phyloP scores from a whole-genome alignment of 2,888 invertebrate genomes.

The Prionchulus punctatus region DNA sequence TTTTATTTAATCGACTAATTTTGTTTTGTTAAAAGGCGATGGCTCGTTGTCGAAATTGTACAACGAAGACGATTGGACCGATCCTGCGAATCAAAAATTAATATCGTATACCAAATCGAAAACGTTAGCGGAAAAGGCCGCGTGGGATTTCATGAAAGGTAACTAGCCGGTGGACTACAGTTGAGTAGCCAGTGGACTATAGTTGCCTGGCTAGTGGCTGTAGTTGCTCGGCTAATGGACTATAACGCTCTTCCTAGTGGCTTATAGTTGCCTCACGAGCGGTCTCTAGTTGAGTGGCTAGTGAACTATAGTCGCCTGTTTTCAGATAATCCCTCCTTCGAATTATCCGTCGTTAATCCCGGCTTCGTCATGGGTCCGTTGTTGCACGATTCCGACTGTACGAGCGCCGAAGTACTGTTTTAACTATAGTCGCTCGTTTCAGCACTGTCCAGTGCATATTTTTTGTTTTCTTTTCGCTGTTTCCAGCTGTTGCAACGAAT shows the following conservation, averaged over 20 bases:
- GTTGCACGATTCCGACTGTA: conserved; percentile 12
- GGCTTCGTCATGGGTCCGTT: conserved; percentile 37
- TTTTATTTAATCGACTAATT: no score
- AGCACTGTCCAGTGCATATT: not conserved
- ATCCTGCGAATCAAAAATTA: conserved; percentile 17
- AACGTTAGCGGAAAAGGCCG: conserved; percentile 41
- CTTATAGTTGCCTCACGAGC: no score
- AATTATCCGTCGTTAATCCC: conserved; percentile 37
- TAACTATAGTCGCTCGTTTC: no score
- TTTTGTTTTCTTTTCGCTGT: not conserved
- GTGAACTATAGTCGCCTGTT: conserved; percentile 15
- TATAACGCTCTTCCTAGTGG: no score
- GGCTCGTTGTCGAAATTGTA: no score
- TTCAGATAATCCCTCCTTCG: conserved; percentile 21
- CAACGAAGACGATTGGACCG: conserved; percentile 36
- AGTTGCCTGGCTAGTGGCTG: no score
- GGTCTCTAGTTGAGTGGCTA: no score
- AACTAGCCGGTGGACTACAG: no score
- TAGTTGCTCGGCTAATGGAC: no score
- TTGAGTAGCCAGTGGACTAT: no score
- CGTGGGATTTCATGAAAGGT: conserved; percentile 39
- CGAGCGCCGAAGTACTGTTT: conserved; percentile 3
- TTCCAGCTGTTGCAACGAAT: no score
- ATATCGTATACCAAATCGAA: conserved; percentile 38
- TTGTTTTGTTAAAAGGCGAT: no score